phyloP scores from a whole-genome alignment of 2,113 vertebrate genomes.

The Urocolius indicus region DNA sequence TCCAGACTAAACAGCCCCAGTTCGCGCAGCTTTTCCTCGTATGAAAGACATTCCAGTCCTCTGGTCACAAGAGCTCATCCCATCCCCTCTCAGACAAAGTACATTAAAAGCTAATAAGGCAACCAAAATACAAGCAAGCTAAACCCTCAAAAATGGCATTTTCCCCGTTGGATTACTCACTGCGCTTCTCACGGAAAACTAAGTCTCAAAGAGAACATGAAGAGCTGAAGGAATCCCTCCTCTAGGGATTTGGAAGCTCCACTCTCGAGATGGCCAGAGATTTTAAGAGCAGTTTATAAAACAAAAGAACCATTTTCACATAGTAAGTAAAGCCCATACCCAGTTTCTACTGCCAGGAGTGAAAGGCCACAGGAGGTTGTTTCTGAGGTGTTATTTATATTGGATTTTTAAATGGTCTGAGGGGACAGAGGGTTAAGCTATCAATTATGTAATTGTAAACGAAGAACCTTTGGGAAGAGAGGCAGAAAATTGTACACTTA shows the following conservation, averaged over 20 bases:
- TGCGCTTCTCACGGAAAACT: neutral
- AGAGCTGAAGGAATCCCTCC: neutral
- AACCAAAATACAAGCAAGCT: neutral
- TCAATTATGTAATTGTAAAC: conserved; percentile 70
- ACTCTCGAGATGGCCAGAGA: neutral
- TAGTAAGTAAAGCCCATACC: neutral
- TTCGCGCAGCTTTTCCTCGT: too few relatives aligned
- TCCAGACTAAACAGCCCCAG: too few relatives aligned
- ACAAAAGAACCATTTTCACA: neutral
- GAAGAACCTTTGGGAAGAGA: conserved; percentile 65
- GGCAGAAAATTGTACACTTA: conserved; percentile 60
- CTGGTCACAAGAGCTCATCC: neutral
- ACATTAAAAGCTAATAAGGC: neutral
- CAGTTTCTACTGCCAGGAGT: conserved; percentile 5
- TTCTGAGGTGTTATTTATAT: conserved; percentile 61
- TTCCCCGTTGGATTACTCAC: neutral
- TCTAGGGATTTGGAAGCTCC: neutral
- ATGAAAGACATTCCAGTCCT: too few relatives aligned
- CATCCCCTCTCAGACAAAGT: neutral
- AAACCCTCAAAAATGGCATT: neutral
- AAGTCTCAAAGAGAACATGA: neutral
- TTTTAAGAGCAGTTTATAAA: conserved; percentile 35
- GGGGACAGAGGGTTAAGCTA: conserved; percentile 59
- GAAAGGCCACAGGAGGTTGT: conserved; percentile 55
- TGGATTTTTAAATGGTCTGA: conserved; percentile 66